Percentiles rank a stretch among this genome's conserved stretches.
Evolutionary conservation across 1,140 invertebrate species (phyloP).

Genomic region (Neuroterus valhalla): DNA sequence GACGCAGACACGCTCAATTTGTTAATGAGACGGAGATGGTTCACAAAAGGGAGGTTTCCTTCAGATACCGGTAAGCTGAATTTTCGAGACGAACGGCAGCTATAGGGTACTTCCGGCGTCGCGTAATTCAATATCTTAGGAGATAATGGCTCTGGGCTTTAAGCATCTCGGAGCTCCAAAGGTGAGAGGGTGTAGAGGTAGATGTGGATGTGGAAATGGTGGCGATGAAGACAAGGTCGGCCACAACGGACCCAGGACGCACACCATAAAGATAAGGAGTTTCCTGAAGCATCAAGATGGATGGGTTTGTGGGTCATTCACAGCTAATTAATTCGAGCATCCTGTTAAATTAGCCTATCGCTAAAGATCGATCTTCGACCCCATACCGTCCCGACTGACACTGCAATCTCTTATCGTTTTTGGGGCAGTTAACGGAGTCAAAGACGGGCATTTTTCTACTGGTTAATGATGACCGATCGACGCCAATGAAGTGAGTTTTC

Average conservation of each 20-base stretch:
- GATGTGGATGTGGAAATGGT: background rate
- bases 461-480: conserved; percentile 51
- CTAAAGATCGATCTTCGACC: conserved; percentile 44
- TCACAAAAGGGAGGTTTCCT: no score
- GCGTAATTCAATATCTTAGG: conserved; percentile 45
- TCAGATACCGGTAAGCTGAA: background rate
- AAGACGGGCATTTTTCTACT: conserved; percentile 41
- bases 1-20: conserved; percentile 41
- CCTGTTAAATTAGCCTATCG: conserved; percentile 59
- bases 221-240: conserved; percentile 32
- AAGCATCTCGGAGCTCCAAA: conserved; percentile 26
- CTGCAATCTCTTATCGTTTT: conserved; percentile 43
- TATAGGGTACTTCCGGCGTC: conserved; percentile 37
- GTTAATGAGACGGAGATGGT: conserved; percentile 11
- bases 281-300: conserved; percentile 49
- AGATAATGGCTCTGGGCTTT: conserved; percentile 43
- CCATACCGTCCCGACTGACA: conserved; percentile 28
- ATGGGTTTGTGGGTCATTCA: conserved; percentile 55
- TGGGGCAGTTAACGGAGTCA: conserved; percentile 30
- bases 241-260: conserved; percentile 28
- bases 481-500: conserved; percentile 2
- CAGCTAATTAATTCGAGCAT: conserved; percentile 61
- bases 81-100: conserved; percentile 41
- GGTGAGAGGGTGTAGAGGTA: conserved; percentile 2
- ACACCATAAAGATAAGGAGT: conserved; percentile 36